phyloP scores from a whole-genome alignment of 2,888 invertebrate species.

The Eilema sororculum region DNA sequence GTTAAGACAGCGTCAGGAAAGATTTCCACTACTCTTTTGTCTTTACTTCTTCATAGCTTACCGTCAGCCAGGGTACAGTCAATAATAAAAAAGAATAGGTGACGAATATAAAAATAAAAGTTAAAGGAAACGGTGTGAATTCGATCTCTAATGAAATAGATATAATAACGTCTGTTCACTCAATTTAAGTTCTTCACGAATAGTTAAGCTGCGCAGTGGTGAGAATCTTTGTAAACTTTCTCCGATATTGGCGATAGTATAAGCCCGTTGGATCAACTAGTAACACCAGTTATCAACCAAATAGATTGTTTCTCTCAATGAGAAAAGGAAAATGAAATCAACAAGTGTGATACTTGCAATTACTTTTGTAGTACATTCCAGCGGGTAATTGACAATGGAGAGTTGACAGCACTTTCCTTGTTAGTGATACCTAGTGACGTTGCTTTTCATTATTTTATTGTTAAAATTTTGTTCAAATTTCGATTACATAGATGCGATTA shows the following conservation, averaged over 20 bases:
- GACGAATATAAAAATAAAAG: background rate
- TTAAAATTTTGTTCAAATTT: background rate
- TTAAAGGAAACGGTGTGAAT: background rate
- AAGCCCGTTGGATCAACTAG: conserved; percentile 52
- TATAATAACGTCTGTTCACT: conserved; percentile 33
- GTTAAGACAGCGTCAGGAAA: too few species aligned
- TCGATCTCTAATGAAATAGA: background rate
- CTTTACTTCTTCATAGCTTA: too few species aligned
- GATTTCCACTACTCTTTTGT: too few species aligned
- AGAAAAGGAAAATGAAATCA: conserved; percentile 62
- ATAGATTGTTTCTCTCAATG: conserved; percentile 62
- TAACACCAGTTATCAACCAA: conserved; percentile 51
- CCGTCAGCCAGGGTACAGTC: too few species aligned
- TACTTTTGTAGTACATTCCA: conserved; percentile 58
- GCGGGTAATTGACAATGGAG: conserved; percentile 52
- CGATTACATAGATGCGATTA: conserved; percentile 2
- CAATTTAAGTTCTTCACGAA: conserved; percentile 57
- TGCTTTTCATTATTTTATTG: conserved; percentile 15
- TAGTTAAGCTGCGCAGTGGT: conserved; percentile 46
- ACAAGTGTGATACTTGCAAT: conserved; percentile 66
- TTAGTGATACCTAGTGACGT: conserved; percentile 21
- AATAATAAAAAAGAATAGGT: too few species aligned
- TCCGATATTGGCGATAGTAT: conserved; percentile 55
- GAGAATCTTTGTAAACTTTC: conserved; percentile 45
- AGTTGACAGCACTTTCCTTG: conserved; percentile 43